phyloP scores from a whole-genome alignment of 92 coral and sea anemone species.

The Palythoa grandiflora region DNA sequence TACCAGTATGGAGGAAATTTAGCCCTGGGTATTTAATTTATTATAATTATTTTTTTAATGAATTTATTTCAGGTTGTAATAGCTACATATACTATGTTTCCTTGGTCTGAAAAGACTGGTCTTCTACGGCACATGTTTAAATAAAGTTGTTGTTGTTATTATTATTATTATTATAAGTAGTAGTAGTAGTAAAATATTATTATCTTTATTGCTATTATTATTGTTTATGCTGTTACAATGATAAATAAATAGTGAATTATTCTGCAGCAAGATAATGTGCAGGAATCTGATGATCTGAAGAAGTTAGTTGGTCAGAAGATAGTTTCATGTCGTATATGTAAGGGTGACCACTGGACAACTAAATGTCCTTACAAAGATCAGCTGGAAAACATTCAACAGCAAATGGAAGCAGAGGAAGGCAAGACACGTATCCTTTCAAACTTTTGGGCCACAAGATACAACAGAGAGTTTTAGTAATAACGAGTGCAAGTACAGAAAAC shows the following conservation, averaged over 20 bases:
- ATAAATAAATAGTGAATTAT: not conserved
- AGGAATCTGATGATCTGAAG: conserved; percentile 82
- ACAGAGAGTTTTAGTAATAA: not conserved
- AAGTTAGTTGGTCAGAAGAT: conserved; percentile 88
- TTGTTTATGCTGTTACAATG: not conserved
- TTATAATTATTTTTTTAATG: too few species aligned
- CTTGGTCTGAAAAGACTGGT: too few species aligned
- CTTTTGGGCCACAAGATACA: not conserved
- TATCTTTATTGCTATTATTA: not conserved
- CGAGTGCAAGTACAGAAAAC: too few species aligned
- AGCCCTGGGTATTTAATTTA: too few species aligned
- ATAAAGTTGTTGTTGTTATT: too few species aligned
- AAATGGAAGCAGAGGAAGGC: conserved; percentile 85
- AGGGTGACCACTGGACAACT: conserved; percentile 99
- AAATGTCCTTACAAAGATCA: conserved; percentile 99
- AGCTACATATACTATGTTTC: too few species aligned
- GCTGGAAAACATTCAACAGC: conserved; percentile 93
- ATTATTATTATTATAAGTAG: too few species aligned
- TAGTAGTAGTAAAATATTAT: not conserved
- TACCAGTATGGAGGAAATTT: too few species aligned
- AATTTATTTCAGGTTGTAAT: too few species aligned
- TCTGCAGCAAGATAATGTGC: conserved; percentile 76
- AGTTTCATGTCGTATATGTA: conserved; percentile 98
- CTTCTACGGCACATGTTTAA: too few species aligned
- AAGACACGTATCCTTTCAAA: conserved; percentile 76